Evolutionary conservation across 2,113 vertebrate genomes (phyloP).

Genomic region (Erinaceus europaeus): DNA sequence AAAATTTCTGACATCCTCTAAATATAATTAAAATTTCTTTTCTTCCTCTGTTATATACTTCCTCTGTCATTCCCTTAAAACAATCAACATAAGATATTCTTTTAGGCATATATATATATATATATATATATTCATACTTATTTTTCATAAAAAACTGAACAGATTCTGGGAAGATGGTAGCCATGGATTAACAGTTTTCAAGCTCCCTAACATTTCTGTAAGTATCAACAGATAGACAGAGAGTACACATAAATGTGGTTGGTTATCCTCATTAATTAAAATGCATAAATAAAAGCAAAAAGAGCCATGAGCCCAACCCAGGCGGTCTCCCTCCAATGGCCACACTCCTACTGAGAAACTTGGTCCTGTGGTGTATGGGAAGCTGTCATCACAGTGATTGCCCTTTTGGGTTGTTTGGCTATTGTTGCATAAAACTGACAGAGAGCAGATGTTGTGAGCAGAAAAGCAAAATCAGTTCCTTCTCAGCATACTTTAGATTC

Average conservation of each 20-base stretch:
- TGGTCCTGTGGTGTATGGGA: too few relatives aligned
- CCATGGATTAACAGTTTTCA: neutral
- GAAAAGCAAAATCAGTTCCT: neutral
- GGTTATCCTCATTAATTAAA: neutral
- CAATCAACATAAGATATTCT: neutral
- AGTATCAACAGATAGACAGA: neutral
- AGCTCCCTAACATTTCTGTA: neutral
- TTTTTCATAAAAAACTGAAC: neutral
- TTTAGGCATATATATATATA: too few relatives aligned
- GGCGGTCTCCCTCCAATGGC: neutral
- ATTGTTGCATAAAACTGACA: neutral
- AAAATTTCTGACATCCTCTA: neutral
- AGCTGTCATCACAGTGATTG: neutral
- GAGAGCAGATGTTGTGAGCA: neutral
- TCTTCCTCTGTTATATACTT: too few relatives aligned
- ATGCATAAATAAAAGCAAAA: neutral
- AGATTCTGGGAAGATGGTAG: neutral
- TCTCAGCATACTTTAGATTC: neutral
- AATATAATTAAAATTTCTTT: neutral
- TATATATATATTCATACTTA: too few relatives aligned
- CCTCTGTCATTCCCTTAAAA: slow-evolving; percentile 11
- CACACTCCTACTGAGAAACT: neutral
- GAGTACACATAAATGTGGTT: neutral
- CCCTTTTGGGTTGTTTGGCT: neutral
- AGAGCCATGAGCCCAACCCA: neutral